These are phyloP conservation scores for Nanorana parkeri DNA, from an alignment of 2,113 vertebrate genomes.

Conservation along the genomic window DNA sequence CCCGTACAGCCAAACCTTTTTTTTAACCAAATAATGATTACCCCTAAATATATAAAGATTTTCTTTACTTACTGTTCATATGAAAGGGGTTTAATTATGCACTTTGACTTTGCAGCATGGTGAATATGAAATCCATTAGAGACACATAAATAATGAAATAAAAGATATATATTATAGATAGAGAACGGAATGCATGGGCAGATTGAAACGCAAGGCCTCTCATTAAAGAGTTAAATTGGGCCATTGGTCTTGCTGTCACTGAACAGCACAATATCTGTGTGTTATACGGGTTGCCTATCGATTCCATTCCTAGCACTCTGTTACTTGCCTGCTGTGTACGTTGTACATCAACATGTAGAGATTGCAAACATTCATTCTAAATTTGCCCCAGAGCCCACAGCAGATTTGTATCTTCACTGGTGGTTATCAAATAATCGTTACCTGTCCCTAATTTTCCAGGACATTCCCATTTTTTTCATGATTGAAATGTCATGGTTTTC, in stretches of 20 bases:
- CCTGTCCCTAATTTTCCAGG: too few relatives aligned
- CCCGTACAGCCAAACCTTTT: too few relatives aligned
- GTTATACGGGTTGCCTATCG: constrained; percentile 13
- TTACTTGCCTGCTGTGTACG: constrained; percentile 6
- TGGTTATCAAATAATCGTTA: too few relatives aligned
- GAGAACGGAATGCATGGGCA: constrained; percentile 12
- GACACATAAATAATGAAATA: constrained; percentile 44
- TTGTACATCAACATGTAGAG: neutral
- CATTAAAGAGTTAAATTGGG: constrained; percentile 49
- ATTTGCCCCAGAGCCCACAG: neutral
- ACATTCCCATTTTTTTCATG: too few relatives aligned
- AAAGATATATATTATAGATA: constrained; percentile 47
- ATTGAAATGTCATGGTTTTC: too few relatives aligned
- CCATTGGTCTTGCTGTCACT: constrained; percentile 44
- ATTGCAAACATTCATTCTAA: constrained; percentile 24
- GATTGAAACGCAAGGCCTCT: constrained; percentile 38
- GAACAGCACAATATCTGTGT: constrained; percentile 32
- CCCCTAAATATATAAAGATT: neutral
- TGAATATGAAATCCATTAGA: constrained; percentile 15
- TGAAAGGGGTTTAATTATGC: neutral
- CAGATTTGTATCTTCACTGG: constrained; percentile 25
- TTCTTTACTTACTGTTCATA: constrained; percentile 4
- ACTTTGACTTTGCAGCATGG: neutral
- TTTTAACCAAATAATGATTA: too few relatives aligned
- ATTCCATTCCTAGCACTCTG: constrained; percentile 27